Evolutionary conservation across 2,797 vertebrate species (phyloP).

Genomic region (Danio kyathit): DNA sequence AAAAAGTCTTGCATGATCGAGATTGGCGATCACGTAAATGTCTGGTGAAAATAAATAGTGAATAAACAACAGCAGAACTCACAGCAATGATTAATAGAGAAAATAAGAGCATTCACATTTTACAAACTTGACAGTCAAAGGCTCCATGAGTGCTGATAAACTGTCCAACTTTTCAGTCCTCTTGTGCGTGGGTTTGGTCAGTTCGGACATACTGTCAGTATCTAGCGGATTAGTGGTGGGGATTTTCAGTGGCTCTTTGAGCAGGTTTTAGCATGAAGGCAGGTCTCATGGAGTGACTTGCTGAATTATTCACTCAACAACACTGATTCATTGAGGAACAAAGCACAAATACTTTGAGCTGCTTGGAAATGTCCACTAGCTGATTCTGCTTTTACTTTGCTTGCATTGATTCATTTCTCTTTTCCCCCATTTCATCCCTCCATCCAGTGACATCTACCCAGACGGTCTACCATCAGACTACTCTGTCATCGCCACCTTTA

Average conservation of each 20-base stretch:
- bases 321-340: not conserved
- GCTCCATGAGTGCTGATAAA: not conserved
- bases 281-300: not conserved
- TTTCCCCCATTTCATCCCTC: slow-evolving; percentile 29
- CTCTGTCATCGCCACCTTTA: slow-evolving; percentile 79
- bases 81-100: no score
- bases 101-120: no score
- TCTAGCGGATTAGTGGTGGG: not conserved
- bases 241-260: not conserved
- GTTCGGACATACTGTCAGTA: not conserved
- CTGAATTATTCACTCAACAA: not conserved
- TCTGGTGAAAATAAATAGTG: no score
- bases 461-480: slow-evolving; percentile 79
- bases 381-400: slow-evolving; percentile 3
- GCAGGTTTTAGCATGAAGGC: not conserved
- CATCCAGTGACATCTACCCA: slow-evolving; percentile 74
- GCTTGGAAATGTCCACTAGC: not conserved
- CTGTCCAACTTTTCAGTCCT: not conserved
- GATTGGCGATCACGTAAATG: no score
- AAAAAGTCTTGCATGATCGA: no score
- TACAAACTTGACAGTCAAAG: not conserved
- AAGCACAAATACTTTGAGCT: not conserved
- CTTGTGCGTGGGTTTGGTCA: not conserved
- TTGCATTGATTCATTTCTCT: slow-evolving; percentile 15
- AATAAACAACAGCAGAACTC: no score